Evolutionary conservation across 2,888 invertebrate species (phyloP), one percentile per base, ranked within the genome.

Genomic region (Tinea pellionella): DNA sequence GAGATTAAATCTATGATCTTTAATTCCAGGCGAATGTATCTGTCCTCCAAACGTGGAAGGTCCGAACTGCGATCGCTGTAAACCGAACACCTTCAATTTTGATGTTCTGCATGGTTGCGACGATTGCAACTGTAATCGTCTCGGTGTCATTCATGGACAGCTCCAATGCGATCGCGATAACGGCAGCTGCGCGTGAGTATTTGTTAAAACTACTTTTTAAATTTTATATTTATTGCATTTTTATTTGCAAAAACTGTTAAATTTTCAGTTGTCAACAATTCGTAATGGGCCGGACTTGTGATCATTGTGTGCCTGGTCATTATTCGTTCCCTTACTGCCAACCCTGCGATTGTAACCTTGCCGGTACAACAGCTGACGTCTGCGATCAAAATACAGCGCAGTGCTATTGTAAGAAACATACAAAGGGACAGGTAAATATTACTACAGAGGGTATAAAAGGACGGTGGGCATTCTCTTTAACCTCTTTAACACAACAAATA

Each of bases 51-150:
- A 94, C 67, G 98, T 99, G 0, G 93, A 92, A 19, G 99, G 99
- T 0, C 92, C 92, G 29, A 89, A 92, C 63, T 99, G 99, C 75
- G 95, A 98, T 70, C 90, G 92, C 63, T 99, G 99, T 77, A 92
- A 92, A 63, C 91, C 93, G 0, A 91, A 92, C 63, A 98, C 98
- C 0, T 98, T 94, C 73, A 97, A 97, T 47, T 97, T 93, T 73
- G 96, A 99, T 86, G 92, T 94, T 47, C 92, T 97, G 60, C 95
- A 96, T 68, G 99, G 99, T 7, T 99, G 99, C 76, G 96, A 96
- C 77, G 94, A 95, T 64, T 99, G 99, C 75, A 93, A 93, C 69
- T 99, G 99, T 77, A 91, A 95, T 69, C 91, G 92, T 0, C 78
- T 93, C 37, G 99, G 99, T 4, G 96, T 97, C 0, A 78, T 91